Conservation (phyloP, 2,888 invertebrate genomes). For the Gryllus longicercus region DNA sequence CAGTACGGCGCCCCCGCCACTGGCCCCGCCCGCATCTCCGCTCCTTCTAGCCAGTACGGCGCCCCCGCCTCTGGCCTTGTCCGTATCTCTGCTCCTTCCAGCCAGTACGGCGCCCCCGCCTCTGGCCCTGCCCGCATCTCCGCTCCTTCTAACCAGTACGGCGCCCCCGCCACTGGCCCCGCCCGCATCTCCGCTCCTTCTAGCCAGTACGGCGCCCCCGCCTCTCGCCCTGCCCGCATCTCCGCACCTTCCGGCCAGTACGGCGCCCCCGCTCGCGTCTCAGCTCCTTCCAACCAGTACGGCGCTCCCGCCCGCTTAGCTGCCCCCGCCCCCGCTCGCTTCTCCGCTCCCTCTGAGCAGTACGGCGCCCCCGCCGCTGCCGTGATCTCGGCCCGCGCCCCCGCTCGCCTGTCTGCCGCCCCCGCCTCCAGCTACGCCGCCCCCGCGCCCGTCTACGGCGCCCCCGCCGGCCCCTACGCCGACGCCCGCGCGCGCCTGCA, state of each 20-base stretch:
- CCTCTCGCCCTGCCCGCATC: slow-evolving; percentile 19
- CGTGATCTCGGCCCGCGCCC: background rate
- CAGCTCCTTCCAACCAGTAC: too few species aligned
- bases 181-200: slow-evolving; percentile 28
- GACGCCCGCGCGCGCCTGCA: background rate
- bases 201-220: slow-evolving; percentile 28
- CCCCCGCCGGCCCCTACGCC: background rate
- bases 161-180: slow-evolving; percentile 28
- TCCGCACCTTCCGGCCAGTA: slow-evolving; percentile 21
- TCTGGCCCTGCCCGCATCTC: too few species aligned
- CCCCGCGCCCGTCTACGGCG: slow-evolving; percentile 38
- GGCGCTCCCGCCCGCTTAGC: too few species aligned
- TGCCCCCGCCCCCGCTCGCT: too few species aligned
- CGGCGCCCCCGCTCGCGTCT: too few species aligned
- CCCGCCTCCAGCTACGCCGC: background rate
- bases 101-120: slow-evolving; percentile 33
- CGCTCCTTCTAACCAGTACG: slow-evolving; percentile 30
- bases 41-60: too few species aligned
- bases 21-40: too few species aligned
- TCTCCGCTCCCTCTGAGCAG: background rate
- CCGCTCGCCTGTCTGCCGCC: background rate
- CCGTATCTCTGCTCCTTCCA: too few species aligned
- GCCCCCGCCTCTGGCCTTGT: too few species aligned
- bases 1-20: too few species aligned
- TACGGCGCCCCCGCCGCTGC: background rate